Conservation (phyloP, 2,888 invertebrate genomes). For the Dusona sp. region DNA sequence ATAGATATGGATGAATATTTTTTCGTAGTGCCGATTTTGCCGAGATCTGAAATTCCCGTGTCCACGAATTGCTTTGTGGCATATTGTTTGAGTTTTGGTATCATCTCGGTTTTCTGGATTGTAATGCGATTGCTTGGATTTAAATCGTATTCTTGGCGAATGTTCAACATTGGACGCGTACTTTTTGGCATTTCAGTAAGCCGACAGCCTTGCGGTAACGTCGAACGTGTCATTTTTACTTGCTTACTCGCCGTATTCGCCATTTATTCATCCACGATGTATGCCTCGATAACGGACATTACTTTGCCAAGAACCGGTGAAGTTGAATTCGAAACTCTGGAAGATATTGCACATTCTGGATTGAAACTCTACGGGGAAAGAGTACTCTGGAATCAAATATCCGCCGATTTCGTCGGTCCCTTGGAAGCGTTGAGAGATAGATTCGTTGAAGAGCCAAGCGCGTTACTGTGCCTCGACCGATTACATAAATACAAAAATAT, state of each 20-base stretch:
- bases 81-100: slow-evolving; percentile 9
- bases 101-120: neutral
- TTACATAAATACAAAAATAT: too few relatives aligned
- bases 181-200: neutral
- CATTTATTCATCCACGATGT: slow-evolving; percentile 49
- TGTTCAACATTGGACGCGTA: too few relatives aligned
- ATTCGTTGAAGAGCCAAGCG: too few relatives aligned
- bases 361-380: too few relatives aligned
- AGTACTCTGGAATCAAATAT: too few relatives aligned
- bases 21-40: neutral
- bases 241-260: slow-evolving; percentile 55
- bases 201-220: neutral
- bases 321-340: too few relatives aligned
- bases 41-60: neutral
- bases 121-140: neutral
- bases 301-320: too few relatives aligned
- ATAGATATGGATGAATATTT: neutral
- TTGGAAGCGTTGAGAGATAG: too few relatives aligned
- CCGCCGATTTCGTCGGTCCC: too few relatives aligned
- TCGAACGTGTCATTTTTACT: slow-evolving; percentile 61
- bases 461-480: too few relatives aligned
- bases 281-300: slow-evolving; percentile 41
- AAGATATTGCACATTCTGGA: too few relatives aligned
- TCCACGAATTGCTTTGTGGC: neutral
- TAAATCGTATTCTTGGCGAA: too few relatives aligned